A percentile compares a stretch with the other conserved stretches of the same genome.
Conservation (phyloP, 1,140 invertebrate genomes). For the Pseudomyrmex pallidus region DNA sequence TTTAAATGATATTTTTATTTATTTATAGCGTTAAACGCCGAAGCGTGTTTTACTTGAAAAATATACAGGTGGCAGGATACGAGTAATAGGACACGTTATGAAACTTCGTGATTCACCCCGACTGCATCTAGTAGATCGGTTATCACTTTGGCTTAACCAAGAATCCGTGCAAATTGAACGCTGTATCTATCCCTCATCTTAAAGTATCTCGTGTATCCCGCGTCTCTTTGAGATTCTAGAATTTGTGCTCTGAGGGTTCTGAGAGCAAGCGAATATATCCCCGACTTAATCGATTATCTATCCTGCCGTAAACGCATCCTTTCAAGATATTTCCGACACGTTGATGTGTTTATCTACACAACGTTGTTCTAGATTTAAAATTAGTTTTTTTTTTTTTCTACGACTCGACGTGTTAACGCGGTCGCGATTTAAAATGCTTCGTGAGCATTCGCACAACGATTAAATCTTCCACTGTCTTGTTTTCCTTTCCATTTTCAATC, state of each 20-base stretch:
- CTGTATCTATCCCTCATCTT: slow-evolving; percentile 56
- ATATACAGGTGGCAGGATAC: background rate
- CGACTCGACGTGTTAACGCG: too few relatives aligned
- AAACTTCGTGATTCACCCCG: slow-evolving; percentile 39
- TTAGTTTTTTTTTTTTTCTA: slow-evolving; percentile 33
- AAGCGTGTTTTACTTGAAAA: slow-evolving; percentile 22
- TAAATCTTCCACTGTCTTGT: background rate
- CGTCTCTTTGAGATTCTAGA: slow-evolving; percentile 69
- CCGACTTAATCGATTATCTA: slow-evolving; percentile 71
- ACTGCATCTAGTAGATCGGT: slow-evolving; percentile 52
- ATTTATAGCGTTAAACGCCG: slow-evolving; percentile 25
- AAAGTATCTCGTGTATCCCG: slow-evolving; percentile 53
- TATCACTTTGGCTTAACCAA: slow-evolving; percentile 57
- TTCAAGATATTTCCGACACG: slow-evolving; percentile 65
- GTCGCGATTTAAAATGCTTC: background rate
- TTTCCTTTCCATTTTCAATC: background rate
- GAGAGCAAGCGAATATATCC: slow-evolving; percentile 64
- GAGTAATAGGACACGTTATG: slow-evolving; percentile 33
- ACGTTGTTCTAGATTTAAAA: slow-evolving; percentile 46
- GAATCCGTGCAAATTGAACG: slow-evolving; percentile 67
- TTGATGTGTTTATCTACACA: slow-evolving; percentile 52
- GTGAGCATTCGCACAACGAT: background rate
- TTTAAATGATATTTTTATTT: background rate
- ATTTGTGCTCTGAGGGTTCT: slow-evolving; percentile 62
- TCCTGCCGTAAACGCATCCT: slow-evolving; percentile 67